phyloP scores from a whole-genome alignment of 2,888 invertebrate species.

The Thecophora atra region DNA sequence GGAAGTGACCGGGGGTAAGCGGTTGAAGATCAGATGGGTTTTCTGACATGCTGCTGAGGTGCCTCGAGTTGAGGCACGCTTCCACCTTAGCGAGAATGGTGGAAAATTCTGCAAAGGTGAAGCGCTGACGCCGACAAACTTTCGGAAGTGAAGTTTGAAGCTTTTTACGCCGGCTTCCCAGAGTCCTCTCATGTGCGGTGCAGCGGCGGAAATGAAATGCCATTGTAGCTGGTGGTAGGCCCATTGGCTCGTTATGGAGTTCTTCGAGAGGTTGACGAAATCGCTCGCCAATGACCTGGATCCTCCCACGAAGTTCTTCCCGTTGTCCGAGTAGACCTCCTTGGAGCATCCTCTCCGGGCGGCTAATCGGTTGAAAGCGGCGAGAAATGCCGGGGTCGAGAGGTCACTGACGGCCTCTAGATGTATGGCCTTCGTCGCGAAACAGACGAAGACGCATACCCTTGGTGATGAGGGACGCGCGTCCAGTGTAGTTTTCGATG shows the following conservation, averaged over 20 bases:
- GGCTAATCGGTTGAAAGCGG: constrained; percentile 40
- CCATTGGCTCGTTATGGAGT: too few species aligned
- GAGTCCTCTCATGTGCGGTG: constrained; percentile 37
- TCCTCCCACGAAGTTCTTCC: constrained; percentile 35
- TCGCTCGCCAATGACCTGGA: constrained; percentile 2
- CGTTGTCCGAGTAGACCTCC: constrained; percentile 40
- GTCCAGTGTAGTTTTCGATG: too few species aligned
- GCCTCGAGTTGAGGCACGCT: constrained; percentile 34
- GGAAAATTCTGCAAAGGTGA: constrained; percentile 35
- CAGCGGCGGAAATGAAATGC: constrained; percentile 34
- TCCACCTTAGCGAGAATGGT: constrained; percentile 33
- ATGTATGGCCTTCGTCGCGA: too few species aligned
- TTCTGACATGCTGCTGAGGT: constrained; percentile 33
- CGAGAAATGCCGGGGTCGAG: constrained; percentile 40
- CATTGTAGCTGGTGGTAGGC: constrained; percentile 12
- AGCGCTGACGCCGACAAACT: background rate
- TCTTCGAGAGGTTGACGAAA: too few species aligned
- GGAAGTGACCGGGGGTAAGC: constrained; percentile 32
- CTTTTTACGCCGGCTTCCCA: constrained; percentile 36
- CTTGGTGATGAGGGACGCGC: too few species aligned
- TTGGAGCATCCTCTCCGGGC: constrained; percentile 40
- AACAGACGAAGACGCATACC: too few species aligned
- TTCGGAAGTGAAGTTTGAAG: constrained; percentile 37
- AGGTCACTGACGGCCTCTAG: constrained; percentile 36
- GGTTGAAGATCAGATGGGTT: constrained; percentile 24